phyloP scores from a whole-genome alignment of 2,888 invertebrate species.

The Cosmorhoe ocellata region DNA sequence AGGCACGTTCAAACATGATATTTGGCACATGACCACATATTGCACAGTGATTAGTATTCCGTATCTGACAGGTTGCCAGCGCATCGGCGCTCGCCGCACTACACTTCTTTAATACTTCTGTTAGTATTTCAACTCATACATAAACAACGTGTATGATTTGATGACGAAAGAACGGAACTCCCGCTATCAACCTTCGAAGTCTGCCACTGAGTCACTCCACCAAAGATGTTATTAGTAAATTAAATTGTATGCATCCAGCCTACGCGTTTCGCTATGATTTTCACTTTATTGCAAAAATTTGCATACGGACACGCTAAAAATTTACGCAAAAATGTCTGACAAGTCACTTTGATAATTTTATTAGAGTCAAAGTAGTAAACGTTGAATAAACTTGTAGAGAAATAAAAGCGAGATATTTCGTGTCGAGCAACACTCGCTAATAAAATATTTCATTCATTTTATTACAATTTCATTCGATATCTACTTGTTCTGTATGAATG shows the following conservation, averaged over 20 bases:
- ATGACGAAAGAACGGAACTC: background rate
- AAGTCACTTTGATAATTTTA: constrained; percentile 37
- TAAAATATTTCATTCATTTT: constrained; percentile 35
- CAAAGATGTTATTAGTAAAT: constrained; percentile 2
- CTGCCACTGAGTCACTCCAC: constrained; percentile 10
- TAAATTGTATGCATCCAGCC: constrained; percentile 8
- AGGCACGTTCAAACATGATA: too few relatives aligned
- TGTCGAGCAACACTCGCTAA: constrained; percentile 14
- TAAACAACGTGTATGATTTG: background rate
- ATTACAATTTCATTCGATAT: constrained; percentile 31
- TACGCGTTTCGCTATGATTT: constrained; percentile 34
- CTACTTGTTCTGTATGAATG: constrained; percentile 7
- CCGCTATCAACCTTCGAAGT: background rate
- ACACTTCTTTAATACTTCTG: too few relatives aligned
- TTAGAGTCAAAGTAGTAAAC: constrained; percentile 36
- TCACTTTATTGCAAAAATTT: constrained; percentile 43
- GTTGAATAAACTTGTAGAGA: constrained; percentile 26
- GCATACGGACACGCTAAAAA: constrained; percentile 37
- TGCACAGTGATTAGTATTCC: too few relatives aligned
- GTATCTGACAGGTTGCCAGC: too few relatives aligned
- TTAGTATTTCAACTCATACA: too few relatives aligned
- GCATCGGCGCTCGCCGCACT: too few relatives aligned
- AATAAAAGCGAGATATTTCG: constrained; percentile 18
- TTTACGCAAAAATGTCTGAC: constrained; percentile 34
- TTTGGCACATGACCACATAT: too few relatives aligned